phyloP scores from a whole-genome alignment of 2,888 invertebrate species.

The Ophion obscuratus region DNA sequence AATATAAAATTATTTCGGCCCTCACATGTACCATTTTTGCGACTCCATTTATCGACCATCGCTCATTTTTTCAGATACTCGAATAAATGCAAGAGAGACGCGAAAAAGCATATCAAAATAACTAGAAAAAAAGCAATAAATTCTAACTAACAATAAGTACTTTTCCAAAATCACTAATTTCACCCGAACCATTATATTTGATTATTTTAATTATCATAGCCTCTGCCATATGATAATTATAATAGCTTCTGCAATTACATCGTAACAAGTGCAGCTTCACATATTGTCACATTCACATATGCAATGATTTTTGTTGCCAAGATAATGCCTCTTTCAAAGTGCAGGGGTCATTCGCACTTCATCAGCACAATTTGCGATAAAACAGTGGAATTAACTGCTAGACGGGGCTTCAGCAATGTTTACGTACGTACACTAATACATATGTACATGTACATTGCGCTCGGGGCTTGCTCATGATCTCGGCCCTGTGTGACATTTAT shows the following conservation, averaged over 20 bases:
- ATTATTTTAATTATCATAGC: neutral
- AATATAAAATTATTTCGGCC: too few species aligned
- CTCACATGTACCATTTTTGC: too few species aligned
- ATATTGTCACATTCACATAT: neutral
- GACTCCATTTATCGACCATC: too few species aligned
- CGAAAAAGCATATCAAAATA: too few species aligned
- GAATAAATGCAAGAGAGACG: too few species aligned
- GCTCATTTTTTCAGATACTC: too few species aligned
- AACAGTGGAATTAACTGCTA: slow-evolving; percentile 48
- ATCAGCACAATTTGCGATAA: slow-evolving; percentile 61
- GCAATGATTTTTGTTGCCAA: neutral
- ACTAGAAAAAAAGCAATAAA: too few species aligned
- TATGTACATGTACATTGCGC: slow-evolving; percentile 27
- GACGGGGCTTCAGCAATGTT: slow-evolving; percentile 25
- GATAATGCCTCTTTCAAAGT: slow-evolving; percentile 26
- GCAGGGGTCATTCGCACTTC: slow-evolving; percentile 59
- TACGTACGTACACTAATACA: slow-evolving; percentile 4
- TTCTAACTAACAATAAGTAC: too few species aligned
- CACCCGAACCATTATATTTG: too few species aligned
- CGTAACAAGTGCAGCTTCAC: neutral
- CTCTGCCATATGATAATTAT: neutral
- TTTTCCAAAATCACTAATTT: too few species aligned
- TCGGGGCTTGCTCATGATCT: slow-evolving; percentile 60
- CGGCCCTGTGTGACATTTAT: slow-evolving; percentile 60
- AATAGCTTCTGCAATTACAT: too few species aligned